Conservation (phyloP, 2,797 vertebrate species). For the Pseudotriccus pelzelni region DNA sequence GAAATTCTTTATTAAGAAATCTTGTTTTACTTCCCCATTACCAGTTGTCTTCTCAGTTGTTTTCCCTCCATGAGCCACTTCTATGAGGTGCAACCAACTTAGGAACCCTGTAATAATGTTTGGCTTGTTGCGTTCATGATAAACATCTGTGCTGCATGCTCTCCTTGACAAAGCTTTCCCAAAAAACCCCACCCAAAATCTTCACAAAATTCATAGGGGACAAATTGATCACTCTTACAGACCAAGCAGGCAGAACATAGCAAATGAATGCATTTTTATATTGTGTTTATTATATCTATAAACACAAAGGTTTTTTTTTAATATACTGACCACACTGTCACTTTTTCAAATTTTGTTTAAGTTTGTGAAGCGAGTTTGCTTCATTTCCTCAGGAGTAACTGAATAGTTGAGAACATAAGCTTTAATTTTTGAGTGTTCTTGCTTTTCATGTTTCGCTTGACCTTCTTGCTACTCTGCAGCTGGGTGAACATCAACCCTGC, state of each 20-base stretch:
- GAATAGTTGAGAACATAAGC: not conserved
- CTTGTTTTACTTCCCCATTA: not conserved
- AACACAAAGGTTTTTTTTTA: not conserved
- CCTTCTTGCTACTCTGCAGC: not conserved
- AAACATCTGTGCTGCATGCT: not conserved
- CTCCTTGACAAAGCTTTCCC: not conserved
- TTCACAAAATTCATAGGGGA: not conserved
- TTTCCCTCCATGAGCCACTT: not conserved
- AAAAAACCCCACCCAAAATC: rapidly evolving
- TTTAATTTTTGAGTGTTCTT: not conserved
- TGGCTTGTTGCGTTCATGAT: not conserved
- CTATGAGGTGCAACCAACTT: not conserved
- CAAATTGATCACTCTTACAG: not conserved
- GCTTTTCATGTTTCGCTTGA: not conserved
- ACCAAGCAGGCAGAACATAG: not conserved
- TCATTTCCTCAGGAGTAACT: not conserved
- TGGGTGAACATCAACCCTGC: not conserved
- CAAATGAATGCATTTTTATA: not conserved
- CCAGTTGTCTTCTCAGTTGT: not conserved
- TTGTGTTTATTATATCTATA: not conserved
- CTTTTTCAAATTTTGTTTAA: not conserved
- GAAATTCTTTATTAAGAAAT: not conserved
- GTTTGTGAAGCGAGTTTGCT: not conserved
- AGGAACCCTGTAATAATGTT: not conserved
- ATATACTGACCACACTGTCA: not conserved